Evolutionary conservation across 2,113 vertebrate species (phyloP).

Genomic region (Mustelus asterias): DNA sequence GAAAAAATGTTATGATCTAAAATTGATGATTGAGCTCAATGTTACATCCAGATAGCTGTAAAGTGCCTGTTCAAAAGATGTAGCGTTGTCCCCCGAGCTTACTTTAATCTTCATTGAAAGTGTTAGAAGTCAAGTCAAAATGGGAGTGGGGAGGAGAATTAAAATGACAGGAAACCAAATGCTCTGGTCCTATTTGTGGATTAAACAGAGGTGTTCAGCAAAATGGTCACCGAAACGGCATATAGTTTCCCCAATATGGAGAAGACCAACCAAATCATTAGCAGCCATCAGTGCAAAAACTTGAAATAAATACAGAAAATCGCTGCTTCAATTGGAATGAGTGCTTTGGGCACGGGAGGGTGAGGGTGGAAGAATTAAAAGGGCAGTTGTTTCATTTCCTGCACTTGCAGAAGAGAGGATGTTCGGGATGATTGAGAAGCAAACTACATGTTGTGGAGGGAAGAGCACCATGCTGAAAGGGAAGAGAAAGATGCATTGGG

Average conservation of each 20-base stretch:
- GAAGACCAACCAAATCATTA: background rate
- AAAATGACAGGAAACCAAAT: background rate
- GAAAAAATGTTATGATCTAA: too few species aligned
- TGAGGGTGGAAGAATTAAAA: background rate
- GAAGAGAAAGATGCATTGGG: background rate
- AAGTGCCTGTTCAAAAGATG: too few species aligned
- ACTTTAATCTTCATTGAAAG: background rate
- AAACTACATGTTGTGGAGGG: background rate
- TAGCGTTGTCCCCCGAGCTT: too few species aligned
- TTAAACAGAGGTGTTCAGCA: too few species aligned
- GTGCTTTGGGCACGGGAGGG: background rate
- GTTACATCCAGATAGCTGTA: too few species aligned
- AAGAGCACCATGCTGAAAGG: background rate
- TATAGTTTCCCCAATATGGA: background rate
- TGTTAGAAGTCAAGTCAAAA: background rate
- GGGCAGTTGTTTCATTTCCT: background rate
- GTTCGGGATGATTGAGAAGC: background rate
- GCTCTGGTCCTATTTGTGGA: background rate
- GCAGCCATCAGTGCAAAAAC: background rate
- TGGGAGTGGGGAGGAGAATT: background rate
- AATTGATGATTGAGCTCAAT: too few species aligned
- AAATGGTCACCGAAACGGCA: too few species aligned
- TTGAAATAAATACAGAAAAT: background rate
- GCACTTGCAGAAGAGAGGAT: background rate
- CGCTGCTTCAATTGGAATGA: background rate